phyloP scores from a whole-genome alignment of 2,797 vertebrate species.

The Notoglanidium macrostoma region DNA sequence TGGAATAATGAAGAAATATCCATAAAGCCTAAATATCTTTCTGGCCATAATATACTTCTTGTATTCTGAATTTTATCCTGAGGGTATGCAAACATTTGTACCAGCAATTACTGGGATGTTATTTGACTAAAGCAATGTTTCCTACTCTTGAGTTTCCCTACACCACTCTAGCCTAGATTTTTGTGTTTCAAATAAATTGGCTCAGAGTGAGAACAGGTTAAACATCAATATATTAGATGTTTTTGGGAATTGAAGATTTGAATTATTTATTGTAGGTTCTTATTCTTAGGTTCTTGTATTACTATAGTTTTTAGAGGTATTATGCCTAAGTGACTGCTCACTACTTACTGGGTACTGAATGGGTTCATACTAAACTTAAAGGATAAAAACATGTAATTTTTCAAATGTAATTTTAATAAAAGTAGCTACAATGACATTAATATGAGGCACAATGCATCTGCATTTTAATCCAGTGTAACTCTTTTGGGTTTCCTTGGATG shows the following conservation, averaged over 20 bases:
- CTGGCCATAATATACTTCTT: neutral
- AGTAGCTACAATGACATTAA: neutral
- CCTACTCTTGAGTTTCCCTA: neutral
- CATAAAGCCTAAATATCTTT: neutral
- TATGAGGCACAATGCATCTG: neutral
- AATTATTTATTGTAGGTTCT: neutral
- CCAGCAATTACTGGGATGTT: neutral
- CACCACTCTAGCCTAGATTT: neutral
- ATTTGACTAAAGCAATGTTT: conserved; percentile 8
- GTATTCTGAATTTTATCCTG: neutral
- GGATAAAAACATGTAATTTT: neutral
- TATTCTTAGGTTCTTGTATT: too few relatives aligned
- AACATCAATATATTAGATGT: neutral
- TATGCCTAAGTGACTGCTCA: neutral
- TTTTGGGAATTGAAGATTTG: neutral
- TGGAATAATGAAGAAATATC: neutral
- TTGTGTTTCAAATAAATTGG: neutral
- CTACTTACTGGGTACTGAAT: neutral
- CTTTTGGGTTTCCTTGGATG: neutral
- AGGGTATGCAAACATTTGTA: neutral
- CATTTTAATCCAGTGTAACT: neutral
- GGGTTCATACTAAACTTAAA: neutral
- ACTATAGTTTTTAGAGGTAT: neutral
- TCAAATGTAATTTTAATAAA: neutral
- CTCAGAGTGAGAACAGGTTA: neutral